A percentile compares a stretch with the other conserved stretches of the same genome.
Conservation (phyloP, 2,888 invertebrate species). For the Julus scandinavius region DNA sequence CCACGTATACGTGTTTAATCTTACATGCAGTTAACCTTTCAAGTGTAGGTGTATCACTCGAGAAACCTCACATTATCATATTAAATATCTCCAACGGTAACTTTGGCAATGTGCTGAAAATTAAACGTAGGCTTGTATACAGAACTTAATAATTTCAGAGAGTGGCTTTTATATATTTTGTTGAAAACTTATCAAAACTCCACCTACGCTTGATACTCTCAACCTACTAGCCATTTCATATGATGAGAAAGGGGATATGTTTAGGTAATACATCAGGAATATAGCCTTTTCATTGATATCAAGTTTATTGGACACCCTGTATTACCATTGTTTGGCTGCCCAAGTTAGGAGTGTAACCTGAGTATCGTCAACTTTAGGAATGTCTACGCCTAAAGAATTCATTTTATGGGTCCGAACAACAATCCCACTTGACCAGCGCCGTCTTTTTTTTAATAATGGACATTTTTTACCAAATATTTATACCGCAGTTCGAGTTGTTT, state of each 20-base stretch:
- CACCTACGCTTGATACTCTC: neutral
- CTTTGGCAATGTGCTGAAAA: neutral
- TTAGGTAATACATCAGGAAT: too few relatives aligned
- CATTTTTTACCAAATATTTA: slow-evolving; percentile 38
- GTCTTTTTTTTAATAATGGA: slow-evolving; percentile 21
- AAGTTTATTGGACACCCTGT: neutral
- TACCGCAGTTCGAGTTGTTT: slow-evolving; percentile 36
- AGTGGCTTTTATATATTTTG: neutral
- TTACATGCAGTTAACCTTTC: neutral
- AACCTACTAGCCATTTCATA: too few relatives aligned
- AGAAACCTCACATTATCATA: neutral
- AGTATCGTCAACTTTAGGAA: slow-evolving; percentile 22
- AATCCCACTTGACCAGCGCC: slow-evolving; percentile 31
- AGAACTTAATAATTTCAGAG: neutral
- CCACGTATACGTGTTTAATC: slow-evolving; percentile 4
- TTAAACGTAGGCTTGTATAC: neutral
- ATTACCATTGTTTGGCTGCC: neutral
- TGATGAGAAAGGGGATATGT: too few relatives aligned
- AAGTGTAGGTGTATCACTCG: neutral
- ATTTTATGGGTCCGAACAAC: slow-evolving; percentile 18
- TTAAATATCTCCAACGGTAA: neutral
- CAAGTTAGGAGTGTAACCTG: neutral
- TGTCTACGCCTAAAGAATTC: neutral
- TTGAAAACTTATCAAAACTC: neutral
- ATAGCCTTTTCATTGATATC: too few relatives aligned